These are phyloP conservation scores for Crenichthys baileyi DNA, from an alignment of 2,797 vertebrate species.

Conservation along the genomic window DNA sequence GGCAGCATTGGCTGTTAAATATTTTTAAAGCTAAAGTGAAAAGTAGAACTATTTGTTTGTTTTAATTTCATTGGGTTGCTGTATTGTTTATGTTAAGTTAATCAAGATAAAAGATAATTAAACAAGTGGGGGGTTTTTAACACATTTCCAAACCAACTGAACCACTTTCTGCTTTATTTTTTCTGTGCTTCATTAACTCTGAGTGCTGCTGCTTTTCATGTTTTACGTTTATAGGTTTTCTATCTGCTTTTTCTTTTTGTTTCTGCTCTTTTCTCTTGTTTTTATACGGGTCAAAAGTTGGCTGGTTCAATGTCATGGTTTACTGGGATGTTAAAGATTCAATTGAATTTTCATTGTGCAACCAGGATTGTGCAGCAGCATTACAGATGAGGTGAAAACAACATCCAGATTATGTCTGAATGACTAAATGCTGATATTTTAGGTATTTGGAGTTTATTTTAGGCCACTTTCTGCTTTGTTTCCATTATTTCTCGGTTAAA, in stretches of 20 bases:
- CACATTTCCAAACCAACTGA: too few relatives aligned
- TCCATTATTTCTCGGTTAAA: background rate
- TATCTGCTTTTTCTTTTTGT: background rate
- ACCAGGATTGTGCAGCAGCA: constrained; percentile 4
- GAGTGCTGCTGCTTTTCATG: background rate
- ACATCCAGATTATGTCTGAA: background rate
- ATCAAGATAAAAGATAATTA: background rate
- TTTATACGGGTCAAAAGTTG: background rate
- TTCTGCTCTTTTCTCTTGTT: background rate
- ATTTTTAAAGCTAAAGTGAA: too few relatives aligned
- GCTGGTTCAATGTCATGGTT: background rate
- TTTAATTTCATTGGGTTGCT: background rate
- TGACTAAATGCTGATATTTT: background rate
- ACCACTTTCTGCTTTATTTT: too few relatives aligned
- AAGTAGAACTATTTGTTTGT: background rate
- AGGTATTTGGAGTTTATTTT: background rate
- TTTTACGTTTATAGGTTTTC: background rate
- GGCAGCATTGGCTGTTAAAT: too few relatives aligned
- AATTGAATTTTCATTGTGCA: constrained; percentile 8
- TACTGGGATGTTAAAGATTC: background rate
- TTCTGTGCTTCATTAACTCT: too few relatives aligned
- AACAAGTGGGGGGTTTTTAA: too few relatives aligned
- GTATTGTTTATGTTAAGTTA: background rate
- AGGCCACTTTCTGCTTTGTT: background rate
- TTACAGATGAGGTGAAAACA: background rate